Percentiles rank a stretch among this genome's conserved stretches.
Conservation (phyloP, 1,140 invertebrate species). For the Dolichoris vasculosae region DNA sequence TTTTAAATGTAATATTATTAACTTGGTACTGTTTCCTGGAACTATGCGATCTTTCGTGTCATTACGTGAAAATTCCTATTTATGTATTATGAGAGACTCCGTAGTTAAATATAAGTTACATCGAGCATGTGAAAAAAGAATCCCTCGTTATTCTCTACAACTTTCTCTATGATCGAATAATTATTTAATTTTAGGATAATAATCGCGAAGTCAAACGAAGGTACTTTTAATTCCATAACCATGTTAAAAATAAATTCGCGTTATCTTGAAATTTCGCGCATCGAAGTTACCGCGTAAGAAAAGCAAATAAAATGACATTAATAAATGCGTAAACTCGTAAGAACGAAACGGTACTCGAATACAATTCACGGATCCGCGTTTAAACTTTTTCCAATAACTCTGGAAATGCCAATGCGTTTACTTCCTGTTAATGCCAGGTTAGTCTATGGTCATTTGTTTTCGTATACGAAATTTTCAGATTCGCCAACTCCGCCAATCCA, state of each 20-base stretch:
- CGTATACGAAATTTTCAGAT: background rate
- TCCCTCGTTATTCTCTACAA: background rate
- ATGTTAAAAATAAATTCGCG: background rate
- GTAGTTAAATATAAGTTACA: background rate
- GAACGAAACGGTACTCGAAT: background rate
- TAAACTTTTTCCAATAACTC: background rate
- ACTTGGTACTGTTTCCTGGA: background rate
- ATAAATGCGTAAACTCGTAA: background rate
- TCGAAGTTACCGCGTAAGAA: background rate
- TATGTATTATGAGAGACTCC: conserved; percentile 25
- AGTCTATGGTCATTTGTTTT: background rate
- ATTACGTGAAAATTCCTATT: conserved; percentile 27
- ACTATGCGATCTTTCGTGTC: background rate
- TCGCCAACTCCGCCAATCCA: background rate
- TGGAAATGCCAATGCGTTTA: background rate
- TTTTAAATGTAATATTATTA: background rate
- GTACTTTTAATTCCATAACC: background rate
- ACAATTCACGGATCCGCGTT: background rate
- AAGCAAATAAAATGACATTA: background rate
- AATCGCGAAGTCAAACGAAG: background rate
- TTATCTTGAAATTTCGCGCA: background rate
- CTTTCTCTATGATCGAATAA: conserved; percentile 31
- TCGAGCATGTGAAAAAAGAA: background rate
- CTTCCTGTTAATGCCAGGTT: background rate
- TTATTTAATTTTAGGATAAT: conserved; percentile 14